Evolutionary conservation across 1,140 invertebrate genomes (phyloP).

Genomic region (Pararge aegeria): DNA sequence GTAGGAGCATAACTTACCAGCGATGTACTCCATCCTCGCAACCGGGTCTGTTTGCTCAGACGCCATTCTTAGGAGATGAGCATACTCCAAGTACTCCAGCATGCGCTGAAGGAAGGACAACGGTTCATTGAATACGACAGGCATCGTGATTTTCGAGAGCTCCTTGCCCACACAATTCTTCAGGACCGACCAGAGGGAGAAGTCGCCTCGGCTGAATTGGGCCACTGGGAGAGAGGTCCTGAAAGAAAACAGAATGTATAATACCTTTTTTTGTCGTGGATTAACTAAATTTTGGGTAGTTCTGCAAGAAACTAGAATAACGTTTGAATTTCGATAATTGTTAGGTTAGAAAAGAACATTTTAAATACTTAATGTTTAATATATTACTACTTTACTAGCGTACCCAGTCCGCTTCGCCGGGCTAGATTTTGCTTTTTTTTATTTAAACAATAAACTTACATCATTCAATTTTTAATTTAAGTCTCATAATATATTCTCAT

Average conservation of each 20-base stretch:
- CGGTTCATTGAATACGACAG: conserved; percentile 98
- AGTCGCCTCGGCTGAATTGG: conserved; percentile 93
- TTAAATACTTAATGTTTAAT: too few relatives aligned
- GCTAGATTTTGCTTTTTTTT: too few relatives aligned
- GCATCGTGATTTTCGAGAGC: conserved; percentile 98
- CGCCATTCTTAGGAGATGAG: conserved; percentile 90
- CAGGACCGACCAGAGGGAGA: conserved; percentile 96
- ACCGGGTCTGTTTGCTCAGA: conserved; percentile 88
- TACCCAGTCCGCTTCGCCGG: too few relatives aligned
- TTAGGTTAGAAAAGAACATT: too few relatives aligned
- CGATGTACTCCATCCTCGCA: conserved; percentile 84
- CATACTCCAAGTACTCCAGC: conserved; percentile 97
- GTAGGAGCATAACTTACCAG: neutral
- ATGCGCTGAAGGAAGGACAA: conserved; percentile 96
- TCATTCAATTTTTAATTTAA: too few relatives aligned
- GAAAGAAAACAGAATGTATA: conserved; percentile 31
- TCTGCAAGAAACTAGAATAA: too few relatives aligned
- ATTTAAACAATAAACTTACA: too few relatives aligned
- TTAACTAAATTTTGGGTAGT: neutral
- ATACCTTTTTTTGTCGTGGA: neutral
- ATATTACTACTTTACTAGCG: too few relatives aligned
- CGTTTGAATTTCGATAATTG: too few relatives aligned
- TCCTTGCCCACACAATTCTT: conserved; percentile 98
- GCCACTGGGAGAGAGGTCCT: conserved; percentile 91
- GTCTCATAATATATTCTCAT: too few relatives aligned